These are phyloP conservation scores for Podarcis lilfordi DNA, from an alignment of 2,797 vertebrate genomes.

Conservation along the genomic window DNA sequence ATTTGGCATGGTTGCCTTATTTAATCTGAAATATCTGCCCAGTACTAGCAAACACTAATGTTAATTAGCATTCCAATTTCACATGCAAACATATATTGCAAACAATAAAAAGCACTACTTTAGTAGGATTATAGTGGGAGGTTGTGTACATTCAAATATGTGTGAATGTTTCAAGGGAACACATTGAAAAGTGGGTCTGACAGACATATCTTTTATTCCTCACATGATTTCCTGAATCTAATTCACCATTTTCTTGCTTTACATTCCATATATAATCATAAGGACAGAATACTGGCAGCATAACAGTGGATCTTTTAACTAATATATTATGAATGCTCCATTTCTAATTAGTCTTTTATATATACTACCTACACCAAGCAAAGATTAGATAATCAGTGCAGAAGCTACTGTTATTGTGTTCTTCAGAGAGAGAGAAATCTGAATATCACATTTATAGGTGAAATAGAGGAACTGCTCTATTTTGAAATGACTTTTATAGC, in stretches of 20 bases:
- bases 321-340: neutral
- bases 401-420: neutral
- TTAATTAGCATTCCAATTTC: neutral
- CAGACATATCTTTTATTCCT: neutral
- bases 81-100: neutral
- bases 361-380: neutral
- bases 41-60: neutral
- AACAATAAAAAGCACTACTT: neutral
- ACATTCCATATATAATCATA: neutral
- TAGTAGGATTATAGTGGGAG: neutral
- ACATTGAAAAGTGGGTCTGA: neutral
- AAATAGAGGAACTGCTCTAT: constrained; percentile 38
- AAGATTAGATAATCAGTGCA: neutral
- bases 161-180: neutral
- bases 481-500: constrained; percentile 34
- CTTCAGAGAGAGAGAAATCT: neutral
- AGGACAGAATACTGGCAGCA: neutral
- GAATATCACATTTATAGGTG: constrained; percentile 33
- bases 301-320: neutral
- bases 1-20: neutral
- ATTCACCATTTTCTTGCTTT: neutral
- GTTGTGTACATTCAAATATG: neutral
- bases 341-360: neutral
- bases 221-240: neutral
- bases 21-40: neutral